A percentile compares a stretch with the other conserved stretches of the same genome.
Conservation (phyloP, 2,888 invertebrate genomes). For the Patella depressa region DNA sequence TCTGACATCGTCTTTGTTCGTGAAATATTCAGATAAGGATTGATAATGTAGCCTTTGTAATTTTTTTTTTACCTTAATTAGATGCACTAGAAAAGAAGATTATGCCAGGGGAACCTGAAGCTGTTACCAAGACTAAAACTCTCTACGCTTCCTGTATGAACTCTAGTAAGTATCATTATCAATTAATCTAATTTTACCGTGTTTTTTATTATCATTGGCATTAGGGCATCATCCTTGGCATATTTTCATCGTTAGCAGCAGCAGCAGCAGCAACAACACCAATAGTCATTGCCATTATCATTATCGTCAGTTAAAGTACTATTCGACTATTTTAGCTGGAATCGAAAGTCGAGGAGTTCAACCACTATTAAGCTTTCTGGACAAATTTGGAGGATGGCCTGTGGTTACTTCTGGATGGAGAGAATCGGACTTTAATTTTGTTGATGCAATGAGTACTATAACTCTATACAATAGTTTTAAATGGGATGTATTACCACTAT, state of each 20-base stretch:
- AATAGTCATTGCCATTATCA: too few relatives aligned
- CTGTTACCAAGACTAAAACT: conserved; percentile 80
- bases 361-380: conserved; percentile 3
- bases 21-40: too few relatives aligned
- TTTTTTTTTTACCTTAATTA: conserved; percentile 48
- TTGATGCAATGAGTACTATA: conserved; percentile 75
- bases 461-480: conserved; percentile 81
- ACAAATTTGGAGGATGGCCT: conserved; percentile 90
- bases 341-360: conserved; percentile 16
- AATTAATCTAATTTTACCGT: too few relatives aligned
- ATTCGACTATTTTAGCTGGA: background rate
- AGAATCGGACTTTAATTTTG: conserved; percentile 69
- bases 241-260: too few relatives aligned
- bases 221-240: too few relatives aligned
- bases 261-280: too few relatives aligned
- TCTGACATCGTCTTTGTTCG: too few relatives aligned
- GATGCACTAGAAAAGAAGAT: conserved; percentile 77
- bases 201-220: too few relatives aligned
- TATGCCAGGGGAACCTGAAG: conserved; percentile 30
- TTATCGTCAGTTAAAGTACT: too few relatives aligned
- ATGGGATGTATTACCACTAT: conserved; percentile 23
- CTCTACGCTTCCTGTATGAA: conserved; percentile 91
- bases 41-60: too few relatives aligned
- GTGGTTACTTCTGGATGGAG: conserved; percentile 75
- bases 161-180: conserved; percentile 75